A percentile compares a stretch with the other conserved stretches of the same genome.
Evolutionary conservation across 2,113 vertebrate genomes (phyloP).

Genomic region (Scolopax mira): DNA sequence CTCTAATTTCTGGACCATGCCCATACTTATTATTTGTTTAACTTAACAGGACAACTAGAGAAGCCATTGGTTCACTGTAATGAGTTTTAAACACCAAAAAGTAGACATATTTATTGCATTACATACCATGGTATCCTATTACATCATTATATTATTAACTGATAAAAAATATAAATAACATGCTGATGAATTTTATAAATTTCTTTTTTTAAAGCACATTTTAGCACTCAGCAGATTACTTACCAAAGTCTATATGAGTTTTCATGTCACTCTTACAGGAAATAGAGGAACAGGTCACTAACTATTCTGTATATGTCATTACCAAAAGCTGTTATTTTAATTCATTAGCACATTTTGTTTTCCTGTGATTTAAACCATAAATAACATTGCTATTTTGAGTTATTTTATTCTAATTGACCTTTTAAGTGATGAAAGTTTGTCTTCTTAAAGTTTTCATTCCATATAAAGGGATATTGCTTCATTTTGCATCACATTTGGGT

Average conservation of each 20-base stretch:
- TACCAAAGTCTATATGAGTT: neutral
- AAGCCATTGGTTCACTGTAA: neutral
- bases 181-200: neutral
- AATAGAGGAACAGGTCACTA: neutral
- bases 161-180: neutral
- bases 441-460: neutral
- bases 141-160: neutral
- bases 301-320: neutral
- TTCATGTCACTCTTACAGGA: neutral
- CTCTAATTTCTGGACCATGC: neutral
- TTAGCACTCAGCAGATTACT: neutral
- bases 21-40: neutral
- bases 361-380: neutral
- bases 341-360: neutral
- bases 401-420: neutral
- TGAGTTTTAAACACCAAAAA: neutral
- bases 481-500: neutral
- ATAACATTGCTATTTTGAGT: neutral
- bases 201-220: neutral
- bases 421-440: neutral
- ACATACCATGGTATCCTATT: neutral
- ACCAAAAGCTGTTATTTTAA: neutral
- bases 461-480: neutral
- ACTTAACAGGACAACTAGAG: neutral
- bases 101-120: neutral